Conservation (phyloP, 2,888 invertebrate species). For the Dinocampus coccinellae region DNA sequence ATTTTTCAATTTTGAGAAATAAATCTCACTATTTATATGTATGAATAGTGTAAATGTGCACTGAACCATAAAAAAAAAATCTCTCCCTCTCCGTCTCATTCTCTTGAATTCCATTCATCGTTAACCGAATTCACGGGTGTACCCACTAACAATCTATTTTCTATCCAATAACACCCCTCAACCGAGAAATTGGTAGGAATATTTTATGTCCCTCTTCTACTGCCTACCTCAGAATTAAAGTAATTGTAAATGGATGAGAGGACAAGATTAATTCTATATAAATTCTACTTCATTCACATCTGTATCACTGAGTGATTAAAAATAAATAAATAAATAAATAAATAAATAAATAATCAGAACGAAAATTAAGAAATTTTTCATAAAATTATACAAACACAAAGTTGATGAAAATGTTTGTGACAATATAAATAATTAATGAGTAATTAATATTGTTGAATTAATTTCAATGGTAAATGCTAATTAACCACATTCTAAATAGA, state of each 20-base stretch:
- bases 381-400: too few relatives aligned
- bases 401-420: too few relatives aligned
- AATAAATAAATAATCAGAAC: too few relatives aligned
- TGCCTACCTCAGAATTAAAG: neutral
- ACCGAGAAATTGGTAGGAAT: conserved; percentile 54
- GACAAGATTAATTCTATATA: neutral
- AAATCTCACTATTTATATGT: too few relatives aligned
- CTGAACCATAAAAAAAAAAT: conserved; percentile 15
- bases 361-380: too few relatives aligned
- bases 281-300: neutral
- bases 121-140: conserved; percentile 32
- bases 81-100: conserved; percentile 30
- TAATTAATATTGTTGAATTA: too few relatives aligned
- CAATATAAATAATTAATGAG: too few relatives aligned
- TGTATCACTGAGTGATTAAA: neutral
- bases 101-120: conserved; percentile 26
- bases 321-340: neutral
- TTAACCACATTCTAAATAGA: too few relatives aligned
- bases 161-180: conserved; percentile 48
- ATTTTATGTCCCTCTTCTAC: conserved; percentile 47
- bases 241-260: neutral
- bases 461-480: too few relatives aligned
- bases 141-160: conserved; percentile 49
- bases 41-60: conserved; percentile 20
- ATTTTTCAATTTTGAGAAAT: too few relatives aligned